Conservation (phyloP, 2,888 invertebrate genomes). For the Cyclophora punctaria region DNA sequence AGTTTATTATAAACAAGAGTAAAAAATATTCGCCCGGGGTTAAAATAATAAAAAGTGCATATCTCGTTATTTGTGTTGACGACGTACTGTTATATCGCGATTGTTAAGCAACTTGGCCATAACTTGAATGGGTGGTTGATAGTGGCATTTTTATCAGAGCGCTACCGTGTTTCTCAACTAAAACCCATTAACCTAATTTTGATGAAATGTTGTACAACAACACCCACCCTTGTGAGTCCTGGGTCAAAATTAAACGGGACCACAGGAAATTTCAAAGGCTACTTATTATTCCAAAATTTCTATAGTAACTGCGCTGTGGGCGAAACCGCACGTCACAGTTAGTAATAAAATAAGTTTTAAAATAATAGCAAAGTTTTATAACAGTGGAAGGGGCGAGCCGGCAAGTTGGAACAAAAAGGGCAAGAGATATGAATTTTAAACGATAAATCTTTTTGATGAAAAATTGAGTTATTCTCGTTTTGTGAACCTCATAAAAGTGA, state of each 20-base stretch:
- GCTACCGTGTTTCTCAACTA: too few relatives aligned
- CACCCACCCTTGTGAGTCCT: too few relatives aligned
- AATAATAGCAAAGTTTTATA: not conserved
- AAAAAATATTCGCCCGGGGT: too few relatives aligned
- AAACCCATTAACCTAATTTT: too few relatives aligned
- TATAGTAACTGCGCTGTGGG: not conserved
- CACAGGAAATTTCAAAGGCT: not conserved
- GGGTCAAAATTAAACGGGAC: not conserved
- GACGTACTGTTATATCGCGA: too few relatives aligned
- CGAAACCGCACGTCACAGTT: not conserved
- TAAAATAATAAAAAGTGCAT: too few relatives aligned
- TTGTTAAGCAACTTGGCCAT: too few relatives aligned
- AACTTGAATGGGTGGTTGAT: too few relatives aligned
- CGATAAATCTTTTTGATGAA: constrained; percentile 61
- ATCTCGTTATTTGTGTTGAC: too few relatives aligned
- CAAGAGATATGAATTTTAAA: constrained; percentile 56
- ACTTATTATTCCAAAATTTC: not conserved
- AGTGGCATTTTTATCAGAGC: too few relatives aligned
- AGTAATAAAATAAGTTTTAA: not conserved
- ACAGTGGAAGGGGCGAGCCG: not conserved
- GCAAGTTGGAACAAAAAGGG: not conserved
- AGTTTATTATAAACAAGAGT: too few relatives aligned
- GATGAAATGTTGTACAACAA: too few relatives aligned
- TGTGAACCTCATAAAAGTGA: constrained; percentile 51
- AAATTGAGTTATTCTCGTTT: constrained; percentile 45